Evolutionary conservation across 2,113 vertebrate species (phyloP).

Genomic region (Poecilia latipinna): DNA sequence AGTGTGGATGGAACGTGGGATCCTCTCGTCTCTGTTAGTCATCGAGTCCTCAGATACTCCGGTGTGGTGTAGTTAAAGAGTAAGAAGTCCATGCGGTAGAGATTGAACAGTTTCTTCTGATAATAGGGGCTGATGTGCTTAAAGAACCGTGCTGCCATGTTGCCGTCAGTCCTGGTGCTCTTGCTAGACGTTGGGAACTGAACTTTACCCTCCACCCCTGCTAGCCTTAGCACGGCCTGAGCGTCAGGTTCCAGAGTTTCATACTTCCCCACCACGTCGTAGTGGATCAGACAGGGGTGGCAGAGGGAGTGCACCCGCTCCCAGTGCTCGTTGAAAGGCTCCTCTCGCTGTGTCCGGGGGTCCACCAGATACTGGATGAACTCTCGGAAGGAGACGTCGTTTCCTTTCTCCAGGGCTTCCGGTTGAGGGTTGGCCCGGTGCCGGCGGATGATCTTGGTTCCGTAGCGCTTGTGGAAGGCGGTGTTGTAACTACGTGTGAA

Average conservation of each 20-base stretch:
- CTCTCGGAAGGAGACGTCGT: conserved; percentile 89
- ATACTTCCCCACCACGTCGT: conserved; percentile 93
- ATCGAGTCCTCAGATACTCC: conserved; percentile 83
- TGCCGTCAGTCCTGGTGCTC: conserved; percentile 79
- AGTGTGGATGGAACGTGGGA: neutral
- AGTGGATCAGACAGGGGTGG: conserved; percentile 93
- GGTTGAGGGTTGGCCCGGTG: conserved; percentile 82
- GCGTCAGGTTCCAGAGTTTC: conserved; percentile 91
- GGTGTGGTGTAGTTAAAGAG: conserved; percentile 95
- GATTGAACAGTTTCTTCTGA: conserved; percentile 91
- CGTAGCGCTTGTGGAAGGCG: conserved; percentile 91
- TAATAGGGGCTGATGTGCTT: conserved; percentile 90
- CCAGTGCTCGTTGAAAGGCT: conserved; percentile 96
- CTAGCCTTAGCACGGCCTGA: conserved; percentile 85
- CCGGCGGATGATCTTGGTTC: conserved; percentile 89
- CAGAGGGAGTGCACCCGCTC: conserved; percentile 92
- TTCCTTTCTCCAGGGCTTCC: conserved; percentile 82
- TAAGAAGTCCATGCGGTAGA: conserved; percentile 95
- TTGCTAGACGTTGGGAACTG: conserved; percentile 83
- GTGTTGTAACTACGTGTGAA: conserved; percentile 93
- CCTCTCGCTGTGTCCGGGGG: conserved; percentile 87
- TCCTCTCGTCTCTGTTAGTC: conserved; percentile 8
- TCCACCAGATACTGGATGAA: conserved; percentile 94
- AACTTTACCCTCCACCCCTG: conserved; percentile 77
- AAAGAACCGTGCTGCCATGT: conserved; percentile 88